A percentile compares a stretch with the other conserved stretches of the same genome.
Conservation (phyloP, 37 sponge, comb jelly and placozoan species). For the Spongilla lacustris region DNA sequence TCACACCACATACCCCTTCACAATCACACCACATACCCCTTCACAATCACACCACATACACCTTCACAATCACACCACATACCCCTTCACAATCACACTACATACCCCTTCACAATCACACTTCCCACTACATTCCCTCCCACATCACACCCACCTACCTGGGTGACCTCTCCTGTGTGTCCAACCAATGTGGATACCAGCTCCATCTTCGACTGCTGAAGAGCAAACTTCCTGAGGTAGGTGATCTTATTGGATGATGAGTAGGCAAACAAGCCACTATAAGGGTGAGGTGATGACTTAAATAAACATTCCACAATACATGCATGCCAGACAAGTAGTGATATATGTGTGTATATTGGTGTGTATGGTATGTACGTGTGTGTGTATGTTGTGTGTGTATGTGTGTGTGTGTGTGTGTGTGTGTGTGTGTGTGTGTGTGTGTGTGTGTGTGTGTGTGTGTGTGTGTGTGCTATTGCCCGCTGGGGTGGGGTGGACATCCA, state of each 20-base stretch:
- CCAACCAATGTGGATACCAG: slow-evolving; percentile 47
- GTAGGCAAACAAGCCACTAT: slow-evolving; percentile 70
- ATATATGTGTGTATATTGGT: background rate
- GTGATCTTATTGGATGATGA: slow-evolving; percentile 44
- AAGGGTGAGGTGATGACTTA: background rate
- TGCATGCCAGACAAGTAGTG: no score
- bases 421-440: background rate
- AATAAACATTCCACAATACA: no score
- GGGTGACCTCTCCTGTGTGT: slow-evolving; percentile 74
- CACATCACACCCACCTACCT: slow-evolving; percentile 57
- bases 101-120: no score
- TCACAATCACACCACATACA: background rate
- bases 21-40: background rate
- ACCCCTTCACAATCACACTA: no score
- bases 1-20: no score
- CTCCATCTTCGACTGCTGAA: slow-evolving; percentile 13
- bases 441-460: slow-evolving; percentile 4
- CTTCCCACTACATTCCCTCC: no score
- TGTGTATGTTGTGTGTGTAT: background rate
- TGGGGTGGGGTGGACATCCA: no score
- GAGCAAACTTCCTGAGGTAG: slow-evolving; percentile 50
- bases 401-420: no score
- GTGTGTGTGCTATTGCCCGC: no score
- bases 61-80: no score
- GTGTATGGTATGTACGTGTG: background rate